Evolutionary conservation across 2,113 vertebrate genomes (phyloP), one percentile per base, ranked within the genome.

Genomic region (Nothocercus julius): DNA sequence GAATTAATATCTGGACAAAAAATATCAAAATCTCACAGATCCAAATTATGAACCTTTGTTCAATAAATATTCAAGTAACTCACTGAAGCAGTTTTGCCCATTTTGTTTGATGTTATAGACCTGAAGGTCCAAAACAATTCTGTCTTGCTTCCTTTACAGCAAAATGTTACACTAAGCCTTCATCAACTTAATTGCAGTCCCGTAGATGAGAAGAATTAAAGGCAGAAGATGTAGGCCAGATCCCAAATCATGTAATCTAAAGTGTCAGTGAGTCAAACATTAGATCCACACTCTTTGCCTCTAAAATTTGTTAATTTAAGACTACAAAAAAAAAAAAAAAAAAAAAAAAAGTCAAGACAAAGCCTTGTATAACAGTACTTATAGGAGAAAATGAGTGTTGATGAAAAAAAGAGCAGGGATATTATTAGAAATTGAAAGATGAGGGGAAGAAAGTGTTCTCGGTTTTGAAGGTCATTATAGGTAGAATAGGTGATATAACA

Each of bases 161-260:
- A 70, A 75, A 73, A 72, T 38, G 1, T 79, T 72, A 42, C 30
- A 40, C 27, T 40, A n/a, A 70, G 17, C 13, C 4, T 73, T 85
- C 63, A 27, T 12, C 24, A 49, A 27, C 3, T 7, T 18, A 45
- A 14, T 17, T 0, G 45, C 40, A 27, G 3, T 1, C 7, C 51
- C 1, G 0, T 34, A n/a, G 18, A 54, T 36, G 36, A 72, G 9
- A 85, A 54, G 24, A 89, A 49, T 8, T 32, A 79, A 49, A 13
- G 53, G 5, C 2, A 0, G 8, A 53, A 74, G 13, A 59, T 0
- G 0, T 3, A 36, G 4, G 9, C 67, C 27, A 63, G 13, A 25
- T 13, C 24, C 7, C 4, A 68, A 1, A 7, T 20, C 7, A 34
- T 61, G 9, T 82, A 30, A 58, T 75, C 19, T 62, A 25, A 72